Conservation (phyloP, 2,888 invertebrate species). For the Seira ritae region DNA sequence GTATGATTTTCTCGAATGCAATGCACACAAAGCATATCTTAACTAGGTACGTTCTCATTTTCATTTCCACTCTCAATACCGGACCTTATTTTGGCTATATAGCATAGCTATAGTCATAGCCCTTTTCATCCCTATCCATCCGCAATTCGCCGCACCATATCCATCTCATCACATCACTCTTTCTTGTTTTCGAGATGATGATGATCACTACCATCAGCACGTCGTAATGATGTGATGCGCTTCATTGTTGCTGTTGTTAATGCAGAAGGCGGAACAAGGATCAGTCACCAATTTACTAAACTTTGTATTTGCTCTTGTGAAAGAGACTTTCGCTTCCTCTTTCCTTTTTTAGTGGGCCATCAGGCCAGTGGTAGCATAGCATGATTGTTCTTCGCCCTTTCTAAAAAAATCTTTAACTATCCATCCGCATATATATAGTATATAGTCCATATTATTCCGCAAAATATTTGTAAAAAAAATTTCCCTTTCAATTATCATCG, state of each 20-base stretch:
- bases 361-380: slow-evolving; percentile 53
- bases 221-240: too few relatives aligned
- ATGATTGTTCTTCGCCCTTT: slow-evolving; percentile 35
- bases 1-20: not conserved
- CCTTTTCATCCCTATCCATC: too few relatives aligned
- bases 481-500: too few relatives aligned
- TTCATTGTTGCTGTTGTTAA: not conserved
- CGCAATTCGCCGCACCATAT: too few relatives aligned
- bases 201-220: not conserved
- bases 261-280: not conserved
- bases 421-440: not conserved
- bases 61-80: too few relatives aligned
- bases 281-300: not conserved
- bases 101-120: too few relatives aligned
- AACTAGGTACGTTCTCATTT: too few relatives aligned
- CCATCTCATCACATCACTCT: not conserved
- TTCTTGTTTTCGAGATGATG: not conserved
- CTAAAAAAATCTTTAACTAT: not conserved
- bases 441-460: too few relatives aligned
- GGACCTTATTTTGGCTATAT: too few relatives aligned
- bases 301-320: not conserved
- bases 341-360: slow-evolving; percentile 52
- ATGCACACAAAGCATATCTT: too few relatives aligned
- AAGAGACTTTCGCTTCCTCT: slow-evolving; percentile 8
- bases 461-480: too few relatives aligned